Evolutionary conservation across 2,113 vertebrate genomes (phyloP).

Genomic region (Nipponia nippon): DNA sequence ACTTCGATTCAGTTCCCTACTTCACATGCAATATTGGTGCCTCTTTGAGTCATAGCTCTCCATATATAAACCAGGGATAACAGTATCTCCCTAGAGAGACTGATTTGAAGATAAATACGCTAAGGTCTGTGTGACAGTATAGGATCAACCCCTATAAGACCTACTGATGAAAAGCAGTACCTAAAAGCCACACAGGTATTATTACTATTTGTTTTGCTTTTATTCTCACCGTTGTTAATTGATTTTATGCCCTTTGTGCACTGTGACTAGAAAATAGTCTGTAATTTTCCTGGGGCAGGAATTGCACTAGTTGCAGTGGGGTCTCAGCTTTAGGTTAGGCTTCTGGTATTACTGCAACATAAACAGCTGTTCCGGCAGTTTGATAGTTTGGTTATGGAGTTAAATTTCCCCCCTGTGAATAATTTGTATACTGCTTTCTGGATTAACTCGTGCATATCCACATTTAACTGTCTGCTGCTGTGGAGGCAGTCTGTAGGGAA

Average conservation of each 20-base stretch:
- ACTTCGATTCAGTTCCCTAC: neutral
- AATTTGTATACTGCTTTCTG: constrained; percentile 7
- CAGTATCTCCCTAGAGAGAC: neutral
- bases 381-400: constrained; percentile 28
- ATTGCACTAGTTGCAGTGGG: neutral
- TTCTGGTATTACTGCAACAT: neutral
- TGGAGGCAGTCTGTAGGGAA: neutral
- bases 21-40: neutral
- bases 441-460: constrained; percentile 2
- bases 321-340: constrained; percentile 14
- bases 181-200: neutral
- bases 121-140: neutral
- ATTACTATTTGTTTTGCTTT: neutral
- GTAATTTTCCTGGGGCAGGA: neutral
- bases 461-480: constrained; percentile 37
- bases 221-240: neutral
- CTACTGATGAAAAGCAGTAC: neutral
- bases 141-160: neutral
- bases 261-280: neutral
- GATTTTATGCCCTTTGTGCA: neutral
- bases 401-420: neutral
- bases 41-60: neutral
- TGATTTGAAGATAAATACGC: neutral
- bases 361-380: constrained; percentile 16
- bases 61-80: neutral